Evolutionary conservation across 2,888 invertebrate genomes (phyloP), one percentile per base, ranked within the genome.

Genomic region (Cephus runcator): DNA sequence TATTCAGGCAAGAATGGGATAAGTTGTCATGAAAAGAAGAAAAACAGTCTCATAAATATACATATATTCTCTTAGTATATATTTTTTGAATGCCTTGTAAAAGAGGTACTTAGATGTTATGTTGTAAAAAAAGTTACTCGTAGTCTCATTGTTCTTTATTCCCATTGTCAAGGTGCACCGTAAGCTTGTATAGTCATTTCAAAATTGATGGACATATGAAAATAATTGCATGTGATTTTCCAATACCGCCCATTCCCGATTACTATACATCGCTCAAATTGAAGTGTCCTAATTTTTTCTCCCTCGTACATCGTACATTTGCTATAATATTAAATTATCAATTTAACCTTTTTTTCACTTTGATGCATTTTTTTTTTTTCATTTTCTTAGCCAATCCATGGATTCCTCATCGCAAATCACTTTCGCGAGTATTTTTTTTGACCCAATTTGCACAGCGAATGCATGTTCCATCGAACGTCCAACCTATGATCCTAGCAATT

Each of bases 321-420:
- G 56, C 23, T 9, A 56, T 56, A 56, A 23, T 56, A 56, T 56
- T 56, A 56, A 23, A 56, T 56, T 56, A 56, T 6, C 56, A 56
- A 56, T 56, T 23, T 56, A 15, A 23, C 71, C 4, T 34, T 71
- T 71, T 15, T 31, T 71, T 71, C 15, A 31, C 12, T 31, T 33
- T 34, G 9, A 71, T 71, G 34, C 0, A 34, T 9, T 71, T 15
- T 71, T 15, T 71, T 15, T 35, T 35, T 40, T 15, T 69, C 12
- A 71, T 77, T 73, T 12, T 75, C 78, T 81, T 81, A 85, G 84
- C 88, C 87, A 86, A 88, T 88, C 88, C 87, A 79, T 78, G 83
- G 84, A 83, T 77, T 82, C 81, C 76, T 76, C 80, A 76, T 79
- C 83, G 77, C 82, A 79, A 81, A 79, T 76, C 76, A 12, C 75